phyloP scores from a whole-genome alignment of 2,888 invertebrate genomes.

The Cryptophagus acutangulus region DNA sequence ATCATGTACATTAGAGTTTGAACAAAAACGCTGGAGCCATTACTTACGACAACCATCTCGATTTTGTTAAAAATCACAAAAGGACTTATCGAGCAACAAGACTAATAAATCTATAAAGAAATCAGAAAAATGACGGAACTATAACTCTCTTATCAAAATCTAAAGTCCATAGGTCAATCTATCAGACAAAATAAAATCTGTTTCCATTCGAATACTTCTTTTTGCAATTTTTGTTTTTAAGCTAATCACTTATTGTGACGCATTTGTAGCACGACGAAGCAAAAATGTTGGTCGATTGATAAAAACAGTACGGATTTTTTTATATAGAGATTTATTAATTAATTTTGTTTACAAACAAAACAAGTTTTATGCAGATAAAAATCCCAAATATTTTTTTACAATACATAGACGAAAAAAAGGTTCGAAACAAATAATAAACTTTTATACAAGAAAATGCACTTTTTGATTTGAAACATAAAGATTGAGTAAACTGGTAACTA shows the following conservation, averaged over 20 bases:
- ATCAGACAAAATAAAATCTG: constrained; percentile 19
- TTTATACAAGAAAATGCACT: no score
- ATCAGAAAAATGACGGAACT: constrained; percentile 24
- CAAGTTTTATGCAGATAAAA: constrained; percentile 1
- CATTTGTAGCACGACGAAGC: no score
- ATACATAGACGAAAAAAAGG: no score
- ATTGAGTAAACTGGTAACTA: no score
- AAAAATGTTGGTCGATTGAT: no score
- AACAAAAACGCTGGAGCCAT: constrained; percentile 37
- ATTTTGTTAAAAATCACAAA: constrained; percentile 8
- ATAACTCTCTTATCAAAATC: constrained; percentile 23
- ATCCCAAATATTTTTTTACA: background rate
- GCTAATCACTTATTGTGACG: no score
- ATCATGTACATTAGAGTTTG: constrained; percentile 40
- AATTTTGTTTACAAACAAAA: constrained; percentile 33
- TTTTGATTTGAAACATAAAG: no score
- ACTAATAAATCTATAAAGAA: constrained; percentile 9
- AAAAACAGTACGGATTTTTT: no score
- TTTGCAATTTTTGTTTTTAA: constrained; percentile 10
- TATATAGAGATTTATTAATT: no score
- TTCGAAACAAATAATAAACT: no score
- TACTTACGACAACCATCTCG: constrained; percentile 31
- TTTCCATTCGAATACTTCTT: constrained; percentile 11
- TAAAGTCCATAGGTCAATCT: constrained; percentile 35
- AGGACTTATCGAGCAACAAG: constrained; percentile 3